Percentiles rank a stretch among this genome's conserved stretches.
Evolutionary conservation across 2,888 invertebrate species (phyloP).

Genomic region (Mesoligia furuncula): DNA sequence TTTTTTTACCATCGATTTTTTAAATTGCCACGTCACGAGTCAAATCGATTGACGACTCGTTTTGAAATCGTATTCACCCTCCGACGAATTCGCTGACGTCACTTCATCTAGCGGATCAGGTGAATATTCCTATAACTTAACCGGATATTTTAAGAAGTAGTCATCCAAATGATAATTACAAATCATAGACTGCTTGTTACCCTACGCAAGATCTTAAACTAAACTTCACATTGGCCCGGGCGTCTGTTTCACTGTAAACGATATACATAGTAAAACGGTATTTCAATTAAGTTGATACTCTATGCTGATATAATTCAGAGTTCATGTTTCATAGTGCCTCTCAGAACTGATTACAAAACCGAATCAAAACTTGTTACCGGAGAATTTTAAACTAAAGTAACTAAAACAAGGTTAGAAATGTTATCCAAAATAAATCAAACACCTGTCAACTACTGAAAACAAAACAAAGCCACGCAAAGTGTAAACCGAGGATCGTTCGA

Average conservation of each 20-base stretch:
- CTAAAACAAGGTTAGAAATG: conserved; percentile 12
- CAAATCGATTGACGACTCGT: conserved; percentile 63
- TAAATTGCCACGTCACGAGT: conserved; percentile 57
- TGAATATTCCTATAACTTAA: conserved; percentile 15
- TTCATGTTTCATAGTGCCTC: conserved; percentile 37
- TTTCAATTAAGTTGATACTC: conserved; percentile 31
- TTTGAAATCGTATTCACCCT: conserved; percentile 57
- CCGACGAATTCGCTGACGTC: conserved; percentile 55
- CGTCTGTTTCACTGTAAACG: neutral
- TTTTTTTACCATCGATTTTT: conserved; percentile 51
- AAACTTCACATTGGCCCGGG: neutral
- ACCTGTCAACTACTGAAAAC: conserved; percentile 43
- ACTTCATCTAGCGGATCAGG: conserved; percentile 36
- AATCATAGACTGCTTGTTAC: neutral
- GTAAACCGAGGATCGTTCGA: conserved; percentile 38
- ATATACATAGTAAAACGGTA: neutral
- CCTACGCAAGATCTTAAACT: neutral
- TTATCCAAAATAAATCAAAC: conserved; percentile 34
- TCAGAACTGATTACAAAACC: conserved; percentile 29
- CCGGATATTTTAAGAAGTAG: no score
- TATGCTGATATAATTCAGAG: conserved; percentile 28
- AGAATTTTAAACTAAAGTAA: conserved; percentile 24
- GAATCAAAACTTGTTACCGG: conserved; percentile 32
- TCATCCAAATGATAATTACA: neutral
- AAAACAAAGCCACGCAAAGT: conserved; percentile 35